phyloP scores from a whole-genome alignment of 1,140 invertebrate genomes.

The Diprion similis region DNA sequence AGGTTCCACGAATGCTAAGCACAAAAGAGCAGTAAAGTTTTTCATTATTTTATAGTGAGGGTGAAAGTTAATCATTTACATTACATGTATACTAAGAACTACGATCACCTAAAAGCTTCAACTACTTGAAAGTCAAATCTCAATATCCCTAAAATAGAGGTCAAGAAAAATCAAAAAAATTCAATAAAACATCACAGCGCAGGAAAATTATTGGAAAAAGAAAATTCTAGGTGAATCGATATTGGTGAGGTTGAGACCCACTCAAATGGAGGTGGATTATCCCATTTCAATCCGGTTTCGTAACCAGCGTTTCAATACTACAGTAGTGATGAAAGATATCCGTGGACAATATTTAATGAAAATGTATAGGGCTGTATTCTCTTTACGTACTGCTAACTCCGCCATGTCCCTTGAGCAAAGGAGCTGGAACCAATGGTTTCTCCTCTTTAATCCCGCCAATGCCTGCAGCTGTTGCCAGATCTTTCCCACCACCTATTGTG shows the following conservation, averaged over 20 bases:
- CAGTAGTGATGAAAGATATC: too few species aligned
- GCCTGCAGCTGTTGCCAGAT: constrained; percentile 75
- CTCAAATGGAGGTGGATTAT: neutral
- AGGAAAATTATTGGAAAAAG: neutral
- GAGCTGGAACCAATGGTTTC: constrained; percentile 33
- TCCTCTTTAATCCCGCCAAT: constrained; percentile 58
- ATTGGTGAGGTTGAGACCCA: neutral
- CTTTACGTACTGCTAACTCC: constrained; percentile 40
- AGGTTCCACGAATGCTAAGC: neutral
- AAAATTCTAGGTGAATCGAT: neutral
- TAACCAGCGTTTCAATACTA: neutral
- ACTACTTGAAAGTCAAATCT: too few species aligned
- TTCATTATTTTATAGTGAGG: too few species aligned
- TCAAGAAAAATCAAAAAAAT: neutral
- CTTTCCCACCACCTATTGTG: constrained; percentile 76
- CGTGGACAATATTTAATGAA: too few species aligned
- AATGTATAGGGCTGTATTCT: neutral
- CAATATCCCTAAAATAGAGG: constrained; percentile 8
- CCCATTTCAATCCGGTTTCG: neutral
- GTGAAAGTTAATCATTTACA: too few species aligned
- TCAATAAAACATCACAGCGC: neutral
- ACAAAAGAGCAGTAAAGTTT: neutral
- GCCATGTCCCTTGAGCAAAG: constrained; percentile 41
- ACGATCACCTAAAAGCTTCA: too few species aligned
- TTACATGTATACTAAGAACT: too few species aligned